phyloP scores from a whole-genome alignment of 1,140 invertebrate species.

The Halictus rubicundus region DNA sequence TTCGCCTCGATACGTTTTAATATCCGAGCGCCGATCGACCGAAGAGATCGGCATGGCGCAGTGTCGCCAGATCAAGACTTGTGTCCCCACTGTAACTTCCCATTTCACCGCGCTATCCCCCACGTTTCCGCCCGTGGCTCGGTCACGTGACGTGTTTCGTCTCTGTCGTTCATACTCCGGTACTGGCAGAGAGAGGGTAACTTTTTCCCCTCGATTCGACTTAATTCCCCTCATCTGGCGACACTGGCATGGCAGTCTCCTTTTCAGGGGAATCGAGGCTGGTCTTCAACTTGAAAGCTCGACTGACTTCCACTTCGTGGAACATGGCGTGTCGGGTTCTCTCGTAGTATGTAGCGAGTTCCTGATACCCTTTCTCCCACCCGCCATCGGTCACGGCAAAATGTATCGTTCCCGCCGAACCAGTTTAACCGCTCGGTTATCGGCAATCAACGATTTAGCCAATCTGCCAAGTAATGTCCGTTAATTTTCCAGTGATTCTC shows the following conservation, averaged over 20 bases:
- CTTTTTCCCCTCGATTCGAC: too few relatives aligned
- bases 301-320: background rate
- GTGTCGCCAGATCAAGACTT: too few relatives aligned
- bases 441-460: conserved; percentile 20
- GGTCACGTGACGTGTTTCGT: too few relatives aligned
- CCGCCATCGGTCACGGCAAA: conserved; percentile 1
- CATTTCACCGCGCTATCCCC: too few relatives aligned
- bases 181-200: too few relatives aligned
- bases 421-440: conserved; percentile 30
- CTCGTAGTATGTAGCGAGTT: background rate
- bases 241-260: background rate
- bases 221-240: too few relatives aligned
- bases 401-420: background rate
- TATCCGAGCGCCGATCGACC: background rate
- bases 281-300: conserved; percentile 29
- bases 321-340: conserved; percentile 38
- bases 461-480: background rate
- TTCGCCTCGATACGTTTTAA: conserved; percentile 19
- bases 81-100: too few relatives aligned
- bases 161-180: too few relatives aligned
- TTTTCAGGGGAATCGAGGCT: background rate
- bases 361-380: background rate
- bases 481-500: conserved; percentile 27
- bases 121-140: too few relatives aligned
- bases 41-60: background rate